These are phyloP conservation scores for Endotricha flammealis DNA, from an alignment of 2,888 invertebrate species.

Conservation along the genomic window DNA sequence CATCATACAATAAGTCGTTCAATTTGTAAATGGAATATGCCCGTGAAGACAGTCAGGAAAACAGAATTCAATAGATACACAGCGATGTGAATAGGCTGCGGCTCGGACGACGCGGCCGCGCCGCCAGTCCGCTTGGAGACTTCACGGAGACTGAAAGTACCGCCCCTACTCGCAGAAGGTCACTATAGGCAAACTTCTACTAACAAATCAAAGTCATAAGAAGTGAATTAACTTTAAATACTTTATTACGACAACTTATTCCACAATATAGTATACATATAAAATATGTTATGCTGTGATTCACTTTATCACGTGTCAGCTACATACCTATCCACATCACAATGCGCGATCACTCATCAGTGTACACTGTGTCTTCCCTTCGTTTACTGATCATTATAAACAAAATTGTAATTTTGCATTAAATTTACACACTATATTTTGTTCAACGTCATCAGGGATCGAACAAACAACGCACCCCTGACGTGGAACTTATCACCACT, in stretches of 20 bases:
- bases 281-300: slow-evolving; percentile 76
- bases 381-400: slow-evolving; percentile 57
- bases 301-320: slow-evolving; percentile 73
- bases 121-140: slow-evolving; percentile 15
- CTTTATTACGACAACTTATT: slow-evolving; percentile 78
- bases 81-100: slow-evolving; percentile 62
- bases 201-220: slow-evolving; percentile 66
- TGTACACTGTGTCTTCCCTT: slow-evolving; percentile 49
- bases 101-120: slow-evolving; percentile 15
- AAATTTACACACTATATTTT: slow-evolving; percentile 74
- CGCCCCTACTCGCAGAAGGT: slow-evolving; percentile 34
- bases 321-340: slow-evolving; percentile 76
- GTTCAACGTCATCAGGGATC: slow-evolving; percentile 68
- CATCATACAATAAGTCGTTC: slow-evolving; percentile 68
- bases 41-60: slow-evolving; percentile 42
- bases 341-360: slow-evolving; percentile 62
- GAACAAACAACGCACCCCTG: slow-evolving; percentile 54
- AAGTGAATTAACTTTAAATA: slow-evolving; percentile 75
- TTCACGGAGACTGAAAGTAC: slow-evolving; percentile 16
- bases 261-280: slow-evolving; percentile 76
- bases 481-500: slow-evolving; percentile 41
- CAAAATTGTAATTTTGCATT: slow-evolving; percentile 68
- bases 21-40: slow-evolving; percentile 56
- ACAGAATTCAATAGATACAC: slow-evolving; percentile 35
- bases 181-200: slow-evolving; percentile 42